Conservation (phyloP, 2,797 vertebrate genomes). For the Fundulus diaphanus region DNA sequence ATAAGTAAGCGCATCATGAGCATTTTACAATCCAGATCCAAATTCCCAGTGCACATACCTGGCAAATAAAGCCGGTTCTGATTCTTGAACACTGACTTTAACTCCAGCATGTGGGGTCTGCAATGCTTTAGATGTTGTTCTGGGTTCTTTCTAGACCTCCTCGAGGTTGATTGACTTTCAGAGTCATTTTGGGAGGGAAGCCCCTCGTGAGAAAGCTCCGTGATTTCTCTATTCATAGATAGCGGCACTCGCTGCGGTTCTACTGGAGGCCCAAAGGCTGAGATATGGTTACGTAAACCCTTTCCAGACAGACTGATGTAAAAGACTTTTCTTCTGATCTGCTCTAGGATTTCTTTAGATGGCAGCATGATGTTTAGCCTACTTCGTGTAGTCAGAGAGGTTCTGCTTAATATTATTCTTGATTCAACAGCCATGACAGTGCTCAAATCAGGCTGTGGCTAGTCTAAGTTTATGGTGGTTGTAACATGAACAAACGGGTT, state of each 20-base stretch:
- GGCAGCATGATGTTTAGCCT: background rate
- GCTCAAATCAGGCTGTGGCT: background rate
- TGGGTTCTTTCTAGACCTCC: too few relatives aligned
- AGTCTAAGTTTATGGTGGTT: background rate
- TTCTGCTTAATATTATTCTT: background rate
- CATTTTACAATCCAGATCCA: too few relatives aligned
- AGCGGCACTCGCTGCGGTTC: too few relatives aligned
- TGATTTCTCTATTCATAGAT: too few relatives aligned
- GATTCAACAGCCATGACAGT: background rate
- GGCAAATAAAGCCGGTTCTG: too few relatives aligned
- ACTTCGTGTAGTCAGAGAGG: background rate
- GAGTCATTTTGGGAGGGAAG: too few relatives aligned
- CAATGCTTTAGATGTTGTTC: background rate
- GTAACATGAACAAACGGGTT: background rate
- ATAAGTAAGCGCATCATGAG: too few relatives aligned
- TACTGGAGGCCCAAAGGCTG: background rate
- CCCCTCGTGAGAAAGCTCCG: too few relatives aligned
- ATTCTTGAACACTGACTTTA: background rate
- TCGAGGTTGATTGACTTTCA: too few relatives aligned
- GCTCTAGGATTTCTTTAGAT: background rate
- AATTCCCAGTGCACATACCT: too few relatives aligned
- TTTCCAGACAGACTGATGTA: background rate
- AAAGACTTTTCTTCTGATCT: background rate
- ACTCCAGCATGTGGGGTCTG: background rate
- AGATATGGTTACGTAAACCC: background rate